Conservation (phyloP, 2,113 vertebrate genomes). For the Oreocharis arfaki region DNA sequence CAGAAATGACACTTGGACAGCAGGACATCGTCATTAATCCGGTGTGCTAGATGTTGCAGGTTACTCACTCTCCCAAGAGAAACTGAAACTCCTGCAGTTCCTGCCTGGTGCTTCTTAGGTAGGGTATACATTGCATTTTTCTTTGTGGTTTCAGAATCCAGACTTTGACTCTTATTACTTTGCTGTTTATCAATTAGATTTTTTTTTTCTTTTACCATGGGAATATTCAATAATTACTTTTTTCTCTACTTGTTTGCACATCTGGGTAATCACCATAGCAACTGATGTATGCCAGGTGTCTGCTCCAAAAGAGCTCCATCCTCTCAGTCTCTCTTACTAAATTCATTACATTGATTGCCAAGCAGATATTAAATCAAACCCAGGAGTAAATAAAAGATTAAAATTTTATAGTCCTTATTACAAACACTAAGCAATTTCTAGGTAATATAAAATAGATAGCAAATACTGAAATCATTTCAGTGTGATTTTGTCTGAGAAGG, state of each 20-base stretch:
- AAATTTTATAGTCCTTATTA: background rate
- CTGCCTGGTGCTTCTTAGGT: background rate
- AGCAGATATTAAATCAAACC: slow-evolving; percentile 33
- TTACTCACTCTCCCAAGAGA: background rate
- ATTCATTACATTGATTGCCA: slow-evolving; percentile 46
- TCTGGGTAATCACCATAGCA: slow-evolving; percentile 60
- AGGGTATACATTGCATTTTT: background rate
- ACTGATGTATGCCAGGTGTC: slow-evolving; percentile 54
- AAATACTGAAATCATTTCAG: background rate
- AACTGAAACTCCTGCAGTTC: background rate
- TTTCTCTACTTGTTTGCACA: slow-evolving; percentile 46
- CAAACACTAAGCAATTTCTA: background rate
- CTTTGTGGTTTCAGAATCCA: background rate
- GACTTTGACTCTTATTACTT: background rate
- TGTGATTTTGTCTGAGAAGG: background rate
- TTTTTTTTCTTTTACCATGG: background rate
- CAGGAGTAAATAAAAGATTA: background rate
- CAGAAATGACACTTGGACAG: background rate
- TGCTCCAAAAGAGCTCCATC: background rate
- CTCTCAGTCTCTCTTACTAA: background rate
- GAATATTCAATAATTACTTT: slow-evolving; percentile 38
- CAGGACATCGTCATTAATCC: background rate
- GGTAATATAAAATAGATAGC: background rate
- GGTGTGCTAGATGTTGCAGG: too few relatives aligned
- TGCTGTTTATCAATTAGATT: slow-evolving; percentile 32